Conservation (phyloP, 2,113 vertebrate species). For the Numenius arquata region DNA sequence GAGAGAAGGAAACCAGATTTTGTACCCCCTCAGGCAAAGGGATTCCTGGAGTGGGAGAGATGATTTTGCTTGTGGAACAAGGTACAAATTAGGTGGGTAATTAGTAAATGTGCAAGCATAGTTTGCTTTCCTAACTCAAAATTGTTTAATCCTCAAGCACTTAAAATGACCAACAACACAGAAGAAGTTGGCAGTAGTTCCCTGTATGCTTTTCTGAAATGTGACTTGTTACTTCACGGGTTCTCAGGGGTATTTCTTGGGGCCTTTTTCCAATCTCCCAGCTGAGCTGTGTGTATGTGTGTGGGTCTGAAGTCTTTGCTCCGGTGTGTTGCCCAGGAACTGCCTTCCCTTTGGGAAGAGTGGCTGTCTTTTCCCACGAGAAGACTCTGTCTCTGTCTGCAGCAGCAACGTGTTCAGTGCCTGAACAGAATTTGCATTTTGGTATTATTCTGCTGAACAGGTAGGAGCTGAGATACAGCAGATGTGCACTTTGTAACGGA, state of each 20-base stretch:
- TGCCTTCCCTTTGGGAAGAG: not conserved
- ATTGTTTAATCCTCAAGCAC: not conserved
- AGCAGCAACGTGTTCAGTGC: not conserved
- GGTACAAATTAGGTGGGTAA: not conserved
- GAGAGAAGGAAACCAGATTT: not conserved
- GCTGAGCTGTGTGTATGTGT: not conserved
- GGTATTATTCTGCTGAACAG: not conserved
- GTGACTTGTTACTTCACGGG: not conserved
- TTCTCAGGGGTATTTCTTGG: not conserved
- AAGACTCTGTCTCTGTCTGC: not conserved
- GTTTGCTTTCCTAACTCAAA: not conserved
- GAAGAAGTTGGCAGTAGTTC: not conserved
- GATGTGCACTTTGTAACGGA: not conserved
- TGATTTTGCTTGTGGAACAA: not conserved
- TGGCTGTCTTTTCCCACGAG: not conserved
- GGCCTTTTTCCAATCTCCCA: not conserved
- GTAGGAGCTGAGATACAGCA: not conserved
- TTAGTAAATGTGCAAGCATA: not conserved
- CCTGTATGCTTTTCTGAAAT: not conserved
- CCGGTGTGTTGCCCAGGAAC: not conserved
- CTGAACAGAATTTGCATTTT: not conserved
- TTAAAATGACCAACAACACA: not conserved
- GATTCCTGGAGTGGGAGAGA: not conserved
- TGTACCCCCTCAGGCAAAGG: not conserved
- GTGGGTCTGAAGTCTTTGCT: not conserved